Evolutionary conservation across 2,888 invertebrate genomes (phyloP).

Genomic region (Eupithecia tripunctaria): DNA sequence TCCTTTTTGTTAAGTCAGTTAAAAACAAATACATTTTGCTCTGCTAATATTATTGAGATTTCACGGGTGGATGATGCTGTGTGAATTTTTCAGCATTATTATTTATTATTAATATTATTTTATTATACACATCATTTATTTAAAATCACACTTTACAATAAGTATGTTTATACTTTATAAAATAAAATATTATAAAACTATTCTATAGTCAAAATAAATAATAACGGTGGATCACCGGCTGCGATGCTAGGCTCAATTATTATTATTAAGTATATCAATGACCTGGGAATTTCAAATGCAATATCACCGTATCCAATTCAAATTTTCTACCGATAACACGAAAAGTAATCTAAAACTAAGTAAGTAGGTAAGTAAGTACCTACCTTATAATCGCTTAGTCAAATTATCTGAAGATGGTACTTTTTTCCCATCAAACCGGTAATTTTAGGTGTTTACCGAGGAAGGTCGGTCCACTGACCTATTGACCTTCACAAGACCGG

Average conservation of each 20-base stretch:
- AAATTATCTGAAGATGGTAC: neutral
- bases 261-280: too few species aligned
- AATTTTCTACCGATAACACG: neutral
- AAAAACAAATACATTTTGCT: neutral
- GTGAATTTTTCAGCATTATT: neutral
- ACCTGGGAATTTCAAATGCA: neutral
- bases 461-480: constrained; percentile 67
- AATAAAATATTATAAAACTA: too few species aligned
- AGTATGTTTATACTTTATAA: too few species aligned
- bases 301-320: neutral
- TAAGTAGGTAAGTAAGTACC: neutral
- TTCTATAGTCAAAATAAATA: too few species aligned
- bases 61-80: neutral
- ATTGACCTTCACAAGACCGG: constrained; percentile 78
- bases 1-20: too few species aligned
- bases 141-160: too few species aligned
- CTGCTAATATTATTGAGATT: neutral
- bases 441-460: constrained; percentile 35
- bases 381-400: neutral
- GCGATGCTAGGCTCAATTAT: too few species aligned
- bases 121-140: too few species aligned
- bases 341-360: neutral
- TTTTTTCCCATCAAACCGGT: constrained; percentile 29
- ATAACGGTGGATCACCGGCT: too few species aligned
- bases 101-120: neutral